Evolutionary conservation across 1,140 invertebrate genomes (phyloP), one percentile per base, ranked within the genome.

Genomic region (Hesperophylax magnus): DNA sequence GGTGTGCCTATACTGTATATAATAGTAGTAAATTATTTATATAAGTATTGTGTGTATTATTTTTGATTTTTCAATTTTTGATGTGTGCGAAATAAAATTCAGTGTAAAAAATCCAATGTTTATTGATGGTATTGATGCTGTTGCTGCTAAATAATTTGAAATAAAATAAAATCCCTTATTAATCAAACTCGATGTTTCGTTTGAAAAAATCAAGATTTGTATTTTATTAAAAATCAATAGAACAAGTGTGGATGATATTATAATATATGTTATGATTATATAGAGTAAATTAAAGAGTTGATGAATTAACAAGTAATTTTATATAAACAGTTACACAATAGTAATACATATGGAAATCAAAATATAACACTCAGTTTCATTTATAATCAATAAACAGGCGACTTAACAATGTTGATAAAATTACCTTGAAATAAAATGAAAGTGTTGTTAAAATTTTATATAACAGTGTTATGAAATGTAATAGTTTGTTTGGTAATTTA

Each of bases 281-380:
- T 34, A 52, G 31, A 54, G 5, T 72, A 72, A 72, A 72, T 72
- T 53, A 72, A 72, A 72, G 39, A 72, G 69, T 72, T 34, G 18
- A 63, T 77, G 22, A 53, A 65, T 77, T 77, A 77, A 77, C 58
- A n/a, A 65, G 34, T 77, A 77, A 22, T 77, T 77, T 77, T 63
- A 77, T 77, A 79, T 79, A 79, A 79, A 79, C 78, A 79, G 67
- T 79, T 79, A 72, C 67, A 79, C 54, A 79, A 78, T 60, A 79
- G 24, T 79, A 79, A 79, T 79, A 79, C 78, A 79, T 78, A 74
- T 60, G 54, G 78, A 79, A 79, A 63, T 78, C 63, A 69, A 78
- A 78, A 78, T 78, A 79, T n/a, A 79, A 79, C 78, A 79, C 39
- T 72, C 72, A 72, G 17, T 54, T 77, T 79, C 67, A 67, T 72